These are phyloP conservation scores for Okapia johnstoni DNA, from an alignment of 2,113 vertebrate genomes.

Conservation along the genomic window DNA sequence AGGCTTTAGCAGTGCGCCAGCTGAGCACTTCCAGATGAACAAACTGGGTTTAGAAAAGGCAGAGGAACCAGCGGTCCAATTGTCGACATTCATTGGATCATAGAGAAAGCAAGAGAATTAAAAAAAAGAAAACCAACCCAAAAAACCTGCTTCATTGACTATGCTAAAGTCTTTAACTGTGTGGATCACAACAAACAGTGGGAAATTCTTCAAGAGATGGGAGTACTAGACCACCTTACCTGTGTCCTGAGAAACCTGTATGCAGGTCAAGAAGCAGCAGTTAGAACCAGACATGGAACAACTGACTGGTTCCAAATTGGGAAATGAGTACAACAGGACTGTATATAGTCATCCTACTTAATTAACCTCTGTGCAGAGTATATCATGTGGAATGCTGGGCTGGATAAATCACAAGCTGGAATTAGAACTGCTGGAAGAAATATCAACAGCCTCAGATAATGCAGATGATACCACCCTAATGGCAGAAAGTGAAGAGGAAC, in stretches of 20 bases:
- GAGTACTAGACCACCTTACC: background rate
- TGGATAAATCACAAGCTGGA: background rate
- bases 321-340: background rate
- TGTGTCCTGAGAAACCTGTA: background rate
- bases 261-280: background rate
- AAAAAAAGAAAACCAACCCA: background rate
- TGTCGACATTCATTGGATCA: background rate
- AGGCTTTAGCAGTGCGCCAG: background rate
- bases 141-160: background rate
- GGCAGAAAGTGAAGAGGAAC: background rate
- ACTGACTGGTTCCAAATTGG: background rate
- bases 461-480: background rate
- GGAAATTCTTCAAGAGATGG: background rate
- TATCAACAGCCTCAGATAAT: background rate
- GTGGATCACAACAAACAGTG: background rate
- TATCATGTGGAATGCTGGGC: background rate
- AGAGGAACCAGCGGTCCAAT: background rate
- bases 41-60: background rate
- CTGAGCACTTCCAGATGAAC: background rate
- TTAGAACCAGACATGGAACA: background rate
- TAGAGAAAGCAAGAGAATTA: background rate
- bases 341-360: background rate
- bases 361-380: background rate
- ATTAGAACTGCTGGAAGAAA: background rate
- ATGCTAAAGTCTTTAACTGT: background rate